Percentiles rank a stretch among this genome's conserved stretches.
Conservation (phyloP, 23 tunicate genomes). For the Phallusia fumigata region DNA sequence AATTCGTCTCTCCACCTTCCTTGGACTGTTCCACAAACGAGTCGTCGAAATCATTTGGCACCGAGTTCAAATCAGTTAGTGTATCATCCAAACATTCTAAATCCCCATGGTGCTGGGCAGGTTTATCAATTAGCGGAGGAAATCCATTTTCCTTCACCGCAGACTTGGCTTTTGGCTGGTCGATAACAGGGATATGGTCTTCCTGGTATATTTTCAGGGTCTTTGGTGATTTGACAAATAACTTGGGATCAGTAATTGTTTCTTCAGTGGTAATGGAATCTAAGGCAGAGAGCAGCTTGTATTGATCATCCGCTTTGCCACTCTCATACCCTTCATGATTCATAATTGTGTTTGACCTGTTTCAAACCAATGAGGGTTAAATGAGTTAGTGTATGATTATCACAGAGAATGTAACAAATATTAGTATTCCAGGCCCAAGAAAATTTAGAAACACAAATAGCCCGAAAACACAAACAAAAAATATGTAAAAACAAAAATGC, state of each 20-base stretch:
- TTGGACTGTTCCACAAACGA: constrained; percentile 11
- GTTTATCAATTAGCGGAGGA: neutral
- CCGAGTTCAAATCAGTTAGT: neutral
- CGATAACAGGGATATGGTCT: neutral
- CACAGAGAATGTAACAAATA: too few species aligned
- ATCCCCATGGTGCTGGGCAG: neutral
- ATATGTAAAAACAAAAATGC: too few species aligned
- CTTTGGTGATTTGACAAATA: neutral
- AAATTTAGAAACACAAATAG: too few species aligned
- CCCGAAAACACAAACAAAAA: too few species aligned
- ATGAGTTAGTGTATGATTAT: too few species aligned
- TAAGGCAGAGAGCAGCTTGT: constrained; percentile 23
- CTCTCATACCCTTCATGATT: constrained; percentile 29
- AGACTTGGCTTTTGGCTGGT: neutral
- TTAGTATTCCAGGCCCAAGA: neutral
- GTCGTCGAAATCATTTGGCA: constrained; percentile 18
- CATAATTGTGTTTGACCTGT: constrained; percentile 15
- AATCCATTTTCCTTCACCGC: neutral
- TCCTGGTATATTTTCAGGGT: neutral
- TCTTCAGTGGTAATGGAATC: neutral
- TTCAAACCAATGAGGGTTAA: too few species aligned
- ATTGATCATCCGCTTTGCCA: constrained; percentile 35
- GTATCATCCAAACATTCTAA: constrained; percentile 31
- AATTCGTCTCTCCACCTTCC: constrained; percentile 38
- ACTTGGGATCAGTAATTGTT: too few species aligned